Conservation (phyloP, 1,140 invertebrate species). For the Phenacoccus solenopsis region DNA sequence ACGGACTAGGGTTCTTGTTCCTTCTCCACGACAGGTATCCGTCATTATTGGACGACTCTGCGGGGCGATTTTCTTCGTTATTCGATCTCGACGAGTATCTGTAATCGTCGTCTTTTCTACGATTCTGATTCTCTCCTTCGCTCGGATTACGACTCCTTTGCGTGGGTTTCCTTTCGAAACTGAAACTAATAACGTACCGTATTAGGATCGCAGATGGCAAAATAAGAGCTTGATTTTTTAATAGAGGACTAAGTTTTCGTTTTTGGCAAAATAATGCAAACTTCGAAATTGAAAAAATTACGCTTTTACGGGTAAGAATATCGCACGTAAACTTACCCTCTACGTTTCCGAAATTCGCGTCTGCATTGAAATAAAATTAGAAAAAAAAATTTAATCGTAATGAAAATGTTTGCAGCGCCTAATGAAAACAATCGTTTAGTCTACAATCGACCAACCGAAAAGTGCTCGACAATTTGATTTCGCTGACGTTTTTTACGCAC, state of each 20-base stretch:
- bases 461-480: too few relatives aligned
- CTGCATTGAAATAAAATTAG: not conserved
- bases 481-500: too few relatives aligned
- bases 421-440: too few relatives aligned
- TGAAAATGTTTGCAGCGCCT: too few relatives aligned
- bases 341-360: not conserved
- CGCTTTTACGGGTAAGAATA: not conserved
- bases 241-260: too few relatives aligned
- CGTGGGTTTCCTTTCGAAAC: not conserved
- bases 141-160: not conserved
- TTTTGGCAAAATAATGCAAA: too few relatives aligned
- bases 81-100: not conserved
- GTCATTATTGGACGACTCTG: not conserved
- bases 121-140: slow-evolving; percentile 1
- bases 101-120: not conserved
- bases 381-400: not conserved
- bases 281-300: too few relatives aligned
- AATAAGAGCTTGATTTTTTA: too few relatives aligned
- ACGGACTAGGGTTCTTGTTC: not conserved
- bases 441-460: too few relatives aligned
- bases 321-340: slow-evolving; percentile 3
- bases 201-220: not conserved
- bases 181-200: not conserved
- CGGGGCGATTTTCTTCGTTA: not conserved
- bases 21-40: slow-evolving; percentile 2